phyloP scores from a whole-genome alignment of 1,140 invertebrate genomes.

The Meloidogyne exigua region DNA sequence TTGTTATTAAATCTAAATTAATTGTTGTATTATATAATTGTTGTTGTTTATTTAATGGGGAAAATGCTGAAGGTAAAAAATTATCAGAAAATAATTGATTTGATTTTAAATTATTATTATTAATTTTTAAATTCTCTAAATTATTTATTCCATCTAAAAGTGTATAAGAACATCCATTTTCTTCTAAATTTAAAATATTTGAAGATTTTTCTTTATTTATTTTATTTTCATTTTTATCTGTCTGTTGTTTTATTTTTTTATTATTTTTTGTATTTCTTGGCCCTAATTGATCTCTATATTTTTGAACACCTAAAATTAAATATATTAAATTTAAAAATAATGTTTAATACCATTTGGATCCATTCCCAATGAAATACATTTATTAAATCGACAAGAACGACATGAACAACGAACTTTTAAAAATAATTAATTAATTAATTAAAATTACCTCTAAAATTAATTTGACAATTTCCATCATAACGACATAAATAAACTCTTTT shows the following conservation, averaged over 20 bases:
- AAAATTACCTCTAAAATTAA: slow-evolving; percentile 1
- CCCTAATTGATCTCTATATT: slow-evolving; percentile 34
- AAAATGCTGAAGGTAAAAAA: slow-evolving; percentile 1
- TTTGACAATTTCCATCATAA: slow-evolving; percentile 30
- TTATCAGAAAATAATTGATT: not conserved
- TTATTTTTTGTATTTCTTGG: slow-evolving; percentile 20
- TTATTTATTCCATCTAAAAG: not conserved
- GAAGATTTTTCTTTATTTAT: not conserved
- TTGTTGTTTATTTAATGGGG: not conserved
- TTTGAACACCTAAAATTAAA: slow-evolving; percentile 27
- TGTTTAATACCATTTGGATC: slow-evolving; percentile 12
- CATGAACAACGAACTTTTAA: slow-evolving; percentile 37
- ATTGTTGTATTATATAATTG: not conserved
- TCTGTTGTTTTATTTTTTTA: not conserved
- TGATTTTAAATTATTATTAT: not conserved
- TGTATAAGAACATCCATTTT: not conserved
- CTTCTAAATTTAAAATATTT: not conserved
- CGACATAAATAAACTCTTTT: slow-evolving; percentile 28
- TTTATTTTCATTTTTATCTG: not conserved
- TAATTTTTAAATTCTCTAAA: not conserved
- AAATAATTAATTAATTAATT: slow-evolving; percentile 1
- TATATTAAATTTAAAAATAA: not conserved
- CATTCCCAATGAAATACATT: slow-evolving; percentile 35
- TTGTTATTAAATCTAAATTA: not conserved
- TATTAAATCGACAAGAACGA: slow-evolving; percentile 31